These are phyloP conservation scores for Popillia japonica DNA, from an alignment of 1,140 invertebrate species.

Conservation along the genomic window DNA sequence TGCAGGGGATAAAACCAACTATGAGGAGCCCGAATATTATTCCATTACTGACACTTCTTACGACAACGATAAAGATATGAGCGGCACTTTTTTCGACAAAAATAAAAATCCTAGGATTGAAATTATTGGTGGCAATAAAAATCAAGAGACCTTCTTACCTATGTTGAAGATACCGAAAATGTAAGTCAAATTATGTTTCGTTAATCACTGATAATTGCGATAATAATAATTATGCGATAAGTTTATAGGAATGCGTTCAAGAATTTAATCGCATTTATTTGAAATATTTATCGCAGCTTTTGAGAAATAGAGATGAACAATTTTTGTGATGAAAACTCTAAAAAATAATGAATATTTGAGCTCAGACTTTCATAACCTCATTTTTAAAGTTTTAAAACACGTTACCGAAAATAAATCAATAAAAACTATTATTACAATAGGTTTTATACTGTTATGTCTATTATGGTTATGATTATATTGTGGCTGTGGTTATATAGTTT, in stretches of 20 bases:
- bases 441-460: too few relatives aligned
- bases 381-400: too few relatives aligned
- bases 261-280: not conserved
- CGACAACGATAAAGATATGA: not conserved
- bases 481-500: too few relatives aligned
- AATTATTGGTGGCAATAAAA: not conserved
- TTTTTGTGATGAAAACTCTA: too few relatives aligned
- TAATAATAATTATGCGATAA: not conserved
- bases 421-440: too few relatives aligned
- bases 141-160: not conserved
- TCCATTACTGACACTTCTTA: not conserved
- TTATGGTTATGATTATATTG: too few relatives aligned
- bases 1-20: not conserved
- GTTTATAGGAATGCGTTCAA: not conserved
- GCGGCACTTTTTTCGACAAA: slow-evolving; percentile 8
- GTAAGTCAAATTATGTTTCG: not conserved
- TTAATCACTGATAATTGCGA: not conserved
- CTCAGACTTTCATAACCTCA: too few relatives aligned
- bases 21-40: slow-evolving; percentile 22
- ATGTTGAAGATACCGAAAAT: not conserved
- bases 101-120: slow-evolving; percentile 20
- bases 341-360: too few relatives aligned
- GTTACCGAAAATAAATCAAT: too few relatives aligned
- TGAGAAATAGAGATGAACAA: too few relatives aligned
- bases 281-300: not conserved